Conservation (phyloP, 2,888 invertebrate species). For the Phyllotreta striolata region DNA sequence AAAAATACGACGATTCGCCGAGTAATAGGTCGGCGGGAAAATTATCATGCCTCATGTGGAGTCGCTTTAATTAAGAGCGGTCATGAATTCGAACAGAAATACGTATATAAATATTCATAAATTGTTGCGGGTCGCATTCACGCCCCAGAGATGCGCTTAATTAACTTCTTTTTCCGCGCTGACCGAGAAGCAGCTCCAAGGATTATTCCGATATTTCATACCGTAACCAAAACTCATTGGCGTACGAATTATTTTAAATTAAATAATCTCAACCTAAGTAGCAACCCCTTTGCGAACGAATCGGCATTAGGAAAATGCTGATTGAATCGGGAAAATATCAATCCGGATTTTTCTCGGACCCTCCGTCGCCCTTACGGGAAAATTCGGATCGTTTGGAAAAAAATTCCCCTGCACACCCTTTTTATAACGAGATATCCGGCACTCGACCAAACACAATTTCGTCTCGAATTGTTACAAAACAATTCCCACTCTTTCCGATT, state of each 20-base stretch:
- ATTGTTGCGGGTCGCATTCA: slow-evolving; percentile 21
- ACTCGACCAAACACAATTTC: slow-evolving; percentile 24
- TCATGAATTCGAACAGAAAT: slow-evolving; percentile 34
- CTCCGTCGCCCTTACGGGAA: neutral
- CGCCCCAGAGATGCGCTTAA: slow-evolving; percentile 25
- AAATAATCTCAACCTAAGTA: too few relatives aligned
- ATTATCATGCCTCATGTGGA: slow-evolving; percentile 36
- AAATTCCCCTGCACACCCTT: slow-evolving; percentile 7
- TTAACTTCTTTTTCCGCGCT: slow-evolving; percentile 25
- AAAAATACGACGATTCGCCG: slow-evolving; percentile 25
- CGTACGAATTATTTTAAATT: neutral
- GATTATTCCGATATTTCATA: slow-evolving; percentile 8
- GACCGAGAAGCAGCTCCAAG: neutral
- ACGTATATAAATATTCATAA: slow-evolving; percentile 32
- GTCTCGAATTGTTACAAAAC: slow-evolving; percentile 24
- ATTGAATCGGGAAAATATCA: too few relatives aligned
- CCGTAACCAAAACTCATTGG: neutral
- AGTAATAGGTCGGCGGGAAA: slow-evolving; percentile 25
- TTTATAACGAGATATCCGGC: slow-evolving; percentile 26
- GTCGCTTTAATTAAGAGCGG: slow-evolving; percentile 39
- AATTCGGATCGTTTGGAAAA: slow-evolving; percentile 11
- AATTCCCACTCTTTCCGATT: slow-evolving; percentile 16
- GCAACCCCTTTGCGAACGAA: too few relatives aligned
- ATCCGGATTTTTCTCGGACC: too few relatives aligned
- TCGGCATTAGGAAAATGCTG: too few relatives aligned